A percentile compares a stretch with the other conserved stretches of the same genome.
These are phyloP conservation scores for Prochilodus magdalenae DNA, from an alignment of 2,113 vertebrate species.

Conservation along the genomic window DNA sequence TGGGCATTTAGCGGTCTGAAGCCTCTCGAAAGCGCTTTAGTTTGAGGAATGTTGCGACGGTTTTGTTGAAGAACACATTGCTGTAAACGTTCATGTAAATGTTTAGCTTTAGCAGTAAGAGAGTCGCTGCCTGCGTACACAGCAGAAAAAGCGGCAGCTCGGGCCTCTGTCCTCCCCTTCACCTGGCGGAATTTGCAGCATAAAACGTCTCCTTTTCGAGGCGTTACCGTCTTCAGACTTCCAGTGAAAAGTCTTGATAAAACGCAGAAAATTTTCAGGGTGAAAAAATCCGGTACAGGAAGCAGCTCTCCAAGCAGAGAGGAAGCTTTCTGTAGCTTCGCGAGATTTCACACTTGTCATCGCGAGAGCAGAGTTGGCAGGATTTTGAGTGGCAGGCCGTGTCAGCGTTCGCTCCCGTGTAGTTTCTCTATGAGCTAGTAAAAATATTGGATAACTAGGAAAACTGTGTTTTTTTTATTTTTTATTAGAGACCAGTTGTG, in stretches of 20 bases:
- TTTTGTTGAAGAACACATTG: constrained; percentile 28
- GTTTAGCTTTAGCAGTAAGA: not conserved
- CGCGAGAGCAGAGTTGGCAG: not conserved
- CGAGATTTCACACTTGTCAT: constrained; percentile 47
- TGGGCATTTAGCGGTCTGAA: not conserved
- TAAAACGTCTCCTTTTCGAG: not conserved
- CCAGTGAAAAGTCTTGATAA: not conserved
- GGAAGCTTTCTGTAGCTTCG: constrained; percentile 46
- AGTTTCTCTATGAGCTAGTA: no score
- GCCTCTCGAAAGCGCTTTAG: not conserved
- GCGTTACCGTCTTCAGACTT: not conserved
- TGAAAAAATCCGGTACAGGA: constrained; percentile 57
- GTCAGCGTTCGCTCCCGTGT: not conserved
- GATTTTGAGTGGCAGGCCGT: not conserved
- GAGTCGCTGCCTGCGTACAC: not conserved
- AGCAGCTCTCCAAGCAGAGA: constrained; percentile 52
- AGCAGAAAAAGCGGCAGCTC: not conserved
- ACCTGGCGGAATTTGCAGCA: not conserved
- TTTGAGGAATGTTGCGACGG: not conserved
- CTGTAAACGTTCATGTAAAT: constrained; percentile 4
- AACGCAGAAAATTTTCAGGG: not conserved
- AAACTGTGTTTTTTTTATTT: no score
- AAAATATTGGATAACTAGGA: no score
- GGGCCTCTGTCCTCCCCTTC: not conserved
- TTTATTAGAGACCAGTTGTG: no score